Percentiles rank a stretch among this genome's conserved stretches.
These are phyloP conservation scores for Rhamphomyia laevipes DNA, from an alignment of 2,888 invertebrate genomes.

Conservation along the genomic window DNA sequence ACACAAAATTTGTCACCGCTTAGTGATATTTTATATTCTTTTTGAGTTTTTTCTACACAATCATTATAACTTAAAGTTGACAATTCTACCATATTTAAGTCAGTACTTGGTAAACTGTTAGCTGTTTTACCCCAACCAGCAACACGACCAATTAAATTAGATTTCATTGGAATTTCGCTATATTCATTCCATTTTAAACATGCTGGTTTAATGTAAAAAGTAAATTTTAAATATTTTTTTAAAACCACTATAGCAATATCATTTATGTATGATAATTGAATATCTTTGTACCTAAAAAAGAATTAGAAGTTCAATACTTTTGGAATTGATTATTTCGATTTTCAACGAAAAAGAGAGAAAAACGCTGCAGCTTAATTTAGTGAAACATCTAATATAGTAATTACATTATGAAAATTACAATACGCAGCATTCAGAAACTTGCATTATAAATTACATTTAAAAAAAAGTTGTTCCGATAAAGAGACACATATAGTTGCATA, in stretches of 20 bases:
- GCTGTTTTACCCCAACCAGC: constrained; percentile 20
- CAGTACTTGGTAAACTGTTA: constrained; percentile 9
- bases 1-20: constrained; percentile 31
- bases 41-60: constrained; percentile 14
- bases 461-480: too few relatives aligned
- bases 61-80: constrained; percentile 14
- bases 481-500: too few relatives aligned
- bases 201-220: constrained; percentile 29
- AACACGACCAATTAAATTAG: constrained; percentile 11
- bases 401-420: too few relatives aligned
- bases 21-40: constrained; percentile 13
- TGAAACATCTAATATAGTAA: too few relatives aligned
- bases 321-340: too few relatives aligned
- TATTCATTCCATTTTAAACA: constrained; percentile 25
- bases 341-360: too few relatives aligned
- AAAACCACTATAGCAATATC: constrained; percentile 33
- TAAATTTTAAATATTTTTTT: constrained; percentile 21
- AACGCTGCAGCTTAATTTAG: too few relatives aligned
- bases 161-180: constrained; percentile 7
- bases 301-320: not conserved
- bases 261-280: constrained; percentile 17
- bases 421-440: too few relatives aligned
- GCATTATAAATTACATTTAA: not conserved
- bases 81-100: constrained; percentile 14
- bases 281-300: constrained; percentile 17